Evolutionary conservation across 1,140 invertebrate genomes (phyloP), one percentile per base, ranked within the genome.

Genomic region (Papilio aristodemus): DNA sequence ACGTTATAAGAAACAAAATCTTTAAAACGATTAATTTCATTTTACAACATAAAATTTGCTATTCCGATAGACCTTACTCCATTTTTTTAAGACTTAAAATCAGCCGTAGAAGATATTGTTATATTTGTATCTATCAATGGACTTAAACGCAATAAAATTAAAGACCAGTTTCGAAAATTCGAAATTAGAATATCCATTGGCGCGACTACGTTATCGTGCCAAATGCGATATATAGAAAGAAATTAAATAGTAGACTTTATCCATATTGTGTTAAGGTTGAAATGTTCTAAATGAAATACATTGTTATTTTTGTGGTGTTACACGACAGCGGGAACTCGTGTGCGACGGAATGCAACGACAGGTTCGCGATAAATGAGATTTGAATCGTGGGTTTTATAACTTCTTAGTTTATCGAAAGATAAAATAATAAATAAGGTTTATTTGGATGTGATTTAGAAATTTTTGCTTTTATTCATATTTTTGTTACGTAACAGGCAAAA

Each of bases 281-380:
- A 71, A 76, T 76, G 81, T 5, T 7, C 22, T 4, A 46, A 25
- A 27, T 59, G 11, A 25, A 41, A 0, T 22, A 41, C 41, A 63
- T 13, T 38, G 6, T 32, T 63, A 69, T 36, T n/a, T 71, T 78
- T 72, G 76, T 64, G 10, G 50, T 66, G 69, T 67, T 71, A 77
- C 77, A 78, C 74, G 80, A 80, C 77, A 84, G 77, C 74, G 74
- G 76, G 77, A 77, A 78, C 75, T 77, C 80, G 85, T 78, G 81
- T 85, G 83, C 83, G 83, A 79, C 79, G 85, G 83, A 78, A 84
- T 83, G 83, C 83, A 83, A 80, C 75, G 80, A 76, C 74, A 69
- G 66, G 67, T 72, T 64, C 50, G 73, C 14, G 73, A 71, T 66
- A 82, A 75, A 81, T 25, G 80, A 80, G 75, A 76, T 78, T 71